Conservation (phyloP, 2,113 vertebrate genomes). For the Macaca nemestrina region DNA sequence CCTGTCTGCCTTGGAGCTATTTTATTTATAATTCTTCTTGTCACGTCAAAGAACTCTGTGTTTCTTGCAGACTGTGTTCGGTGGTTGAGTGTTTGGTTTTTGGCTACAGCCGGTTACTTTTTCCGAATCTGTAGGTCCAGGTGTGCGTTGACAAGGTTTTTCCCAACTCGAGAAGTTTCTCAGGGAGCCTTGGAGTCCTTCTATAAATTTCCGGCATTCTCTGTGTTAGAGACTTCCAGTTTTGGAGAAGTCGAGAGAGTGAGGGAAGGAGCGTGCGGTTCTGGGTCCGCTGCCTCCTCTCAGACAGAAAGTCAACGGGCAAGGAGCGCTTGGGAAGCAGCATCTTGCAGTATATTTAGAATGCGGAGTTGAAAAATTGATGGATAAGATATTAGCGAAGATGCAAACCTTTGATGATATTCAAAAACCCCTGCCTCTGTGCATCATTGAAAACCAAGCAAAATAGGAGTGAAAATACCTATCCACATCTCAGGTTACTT, state of each 20-base stretch:
- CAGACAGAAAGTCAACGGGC: not conserved
- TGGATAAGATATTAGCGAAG: not conserved
- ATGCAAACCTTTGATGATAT: too few species aligned
- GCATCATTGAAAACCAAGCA: not conserved
- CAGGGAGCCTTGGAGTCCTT: not conserved
- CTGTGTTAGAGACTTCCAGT: not conserved
- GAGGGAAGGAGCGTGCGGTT: accelerated
- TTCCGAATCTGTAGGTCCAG: constrained; percentile 65
- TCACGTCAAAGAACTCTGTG: constrained; percentile 74
- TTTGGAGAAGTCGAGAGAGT: not conserved
- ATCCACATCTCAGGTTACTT: not conserved
- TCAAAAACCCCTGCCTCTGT: not conserved
- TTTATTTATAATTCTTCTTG: constrained; percentile 75
- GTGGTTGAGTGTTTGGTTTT: constrained; percentile 56
- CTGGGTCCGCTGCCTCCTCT: not conserved
- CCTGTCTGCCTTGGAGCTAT: constrained; percentile 60
- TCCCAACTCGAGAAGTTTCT: not conserved
- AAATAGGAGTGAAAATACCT: not conserved
- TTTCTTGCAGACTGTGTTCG: constrained; percentile 64
- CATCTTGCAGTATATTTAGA: not conserved
- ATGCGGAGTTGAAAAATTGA: not conserved
- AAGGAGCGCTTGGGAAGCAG: not conserved
- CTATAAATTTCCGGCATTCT: not conserved
- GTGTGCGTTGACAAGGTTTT: constrained; percentile 49
- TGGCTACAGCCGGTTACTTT: constrained; percentile 64